These are phyloP conservation scores for Theonella swinhoei DNA, from an alignment of 37 sponge, comb jelly and placozoan species.

Conservation along the genomic window DNA sequence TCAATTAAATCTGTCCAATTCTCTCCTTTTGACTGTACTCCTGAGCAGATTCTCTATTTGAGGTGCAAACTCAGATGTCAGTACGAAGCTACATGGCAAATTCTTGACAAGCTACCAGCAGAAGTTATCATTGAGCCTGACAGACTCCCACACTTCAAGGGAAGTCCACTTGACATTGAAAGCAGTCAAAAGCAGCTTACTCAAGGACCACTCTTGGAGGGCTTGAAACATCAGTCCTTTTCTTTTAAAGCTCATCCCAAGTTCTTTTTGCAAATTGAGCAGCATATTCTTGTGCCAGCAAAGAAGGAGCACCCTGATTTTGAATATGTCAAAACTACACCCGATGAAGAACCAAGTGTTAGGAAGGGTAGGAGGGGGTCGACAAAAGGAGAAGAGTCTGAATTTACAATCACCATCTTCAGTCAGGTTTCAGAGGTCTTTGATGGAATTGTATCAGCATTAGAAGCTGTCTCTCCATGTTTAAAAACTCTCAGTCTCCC, in stretches of 20 bases:
- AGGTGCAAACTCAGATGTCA: background rate
- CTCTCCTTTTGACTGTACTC: conserved; percentile 3
- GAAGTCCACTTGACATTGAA: conserved; percentile 18
- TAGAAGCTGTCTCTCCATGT: conserved; percentile 19
- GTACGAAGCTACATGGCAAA: no score
- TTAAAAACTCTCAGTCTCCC: background rate
- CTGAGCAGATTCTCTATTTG: conserved; percentile 1
- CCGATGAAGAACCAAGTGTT: background rate
- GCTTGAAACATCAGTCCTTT: background rate
- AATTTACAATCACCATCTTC: conserved; percentile 19
- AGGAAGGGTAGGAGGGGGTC: background rate
- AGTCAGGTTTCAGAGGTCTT: conserved; percentile 25
- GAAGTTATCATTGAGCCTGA: background rate
- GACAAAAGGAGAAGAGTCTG: background rate
- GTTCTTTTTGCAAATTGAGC: conserved; percentile 47
- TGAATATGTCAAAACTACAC: background rate
- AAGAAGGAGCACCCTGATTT: background rate
- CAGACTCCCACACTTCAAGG: background rate
- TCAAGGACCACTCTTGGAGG: background rate
- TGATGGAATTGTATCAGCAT: background rate
- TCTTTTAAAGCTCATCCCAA: background rate
- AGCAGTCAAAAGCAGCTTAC: background rate
- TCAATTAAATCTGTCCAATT: background rate
- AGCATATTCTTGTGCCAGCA: conserved; percentile 7
- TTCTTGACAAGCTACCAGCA: background rate